Evolutionary conservation across 1,140 invertebrate species (phyloP), one percentile per base, ranked within the genome.

Genomic region (Leptonema lineaticorne): DNA sequence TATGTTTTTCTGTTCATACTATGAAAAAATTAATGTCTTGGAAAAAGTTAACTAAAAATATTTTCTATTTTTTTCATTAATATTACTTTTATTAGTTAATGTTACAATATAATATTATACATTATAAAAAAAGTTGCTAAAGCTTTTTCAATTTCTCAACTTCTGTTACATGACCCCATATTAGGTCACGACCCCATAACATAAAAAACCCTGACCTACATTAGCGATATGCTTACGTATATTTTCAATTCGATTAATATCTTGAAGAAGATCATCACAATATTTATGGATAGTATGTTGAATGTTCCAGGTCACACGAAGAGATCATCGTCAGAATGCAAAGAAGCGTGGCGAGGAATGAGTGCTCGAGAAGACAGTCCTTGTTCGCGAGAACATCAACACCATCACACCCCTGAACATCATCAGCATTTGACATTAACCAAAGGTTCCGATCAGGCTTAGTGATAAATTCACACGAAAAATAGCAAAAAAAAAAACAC

Each of bases 261-360:
- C n/a, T n/a, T n/a, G n/a, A n/a, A n/a, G n/a, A n/a, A n/a, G n/a
- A n/a, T n/a, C n/a, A n/a, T n/a, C n/a, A n/a, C n/a, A n/a, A n/a
- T n/a, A n/a, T n/a, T n/a, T n/a, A n/a, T n/a, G n/a, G n/a, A n/a
- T n/a, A n/a, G n/a, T n/a, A n/a, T n/a, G n/a, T n/a, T n/a, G n/a
- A n/a, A n/a, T n/a, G n/a, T n/a, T 60, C 30, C 68, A 56, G 71
- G 60, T 29, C 76, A 82, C 73, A 81, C 80, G 29, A 81, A 81
- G 59, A 75, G 81, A 14, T 82, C 80, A 14, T 80, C 80, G 1
- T 82, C 80, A 5, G 81, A 82, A 68, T 81, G 80, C 58, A 73
- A 73, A 41, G 71, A 73, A 37, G 68, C 71, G 2, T 73, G 71
- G 71, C 58, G 71, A 18, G 71, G 71, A n/a, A 30, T 73, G 59